Conservation (phyloP, 2,888 invertebrate genomes). For the Thelaira solivaga region DNA sequence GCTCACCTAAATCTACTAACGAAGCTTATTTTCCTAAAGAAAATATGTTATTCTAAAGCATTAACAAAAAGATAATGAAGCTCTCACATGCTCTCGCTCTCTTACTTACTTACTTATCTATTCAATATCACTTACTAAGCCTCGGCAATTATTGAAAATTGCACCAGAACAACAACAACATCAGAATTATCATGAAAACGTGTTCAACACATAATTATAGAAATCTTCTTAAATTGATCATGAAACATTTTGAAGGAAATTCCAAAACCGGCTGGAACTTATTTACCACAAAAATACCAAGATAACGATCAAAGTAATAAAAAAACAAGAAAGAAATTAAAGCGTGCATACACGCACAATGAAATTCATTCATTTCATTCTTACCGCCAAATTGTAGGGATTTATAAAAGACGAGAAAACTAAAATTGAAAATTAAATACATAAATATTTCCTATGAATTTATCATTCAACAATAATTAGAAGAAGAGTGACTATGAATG, state of each 20-base stretch:
- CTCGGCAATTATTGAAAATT: slow-evolving; percentile 11
- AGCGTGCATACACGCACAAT: not conserved
- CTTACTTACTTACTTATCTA: too few relatives aligned
- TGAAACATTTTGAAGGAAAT: slow-evolving; percentile 19
- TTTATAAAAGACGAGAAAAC: not conserved
- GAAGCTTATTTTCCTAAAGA: too few relatives aligned
- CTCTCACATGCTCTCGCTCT: too few relatives aligned
- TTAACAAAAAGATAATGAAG: too few relatives aligned
- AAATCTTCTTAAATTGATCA: slow-evolving; percentile 50
- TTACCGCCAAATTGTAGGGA: slow-evolving; percentile 31
- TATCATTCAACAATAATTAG: slow-evolving; percentile 36
- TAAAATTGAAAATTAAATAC: slow-evolving; percentile 29
- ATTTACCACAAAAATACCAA: not conserved
- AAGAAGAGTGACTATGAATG: not conserved
- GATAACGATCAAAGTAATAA: slow-evolving; percentile 4
- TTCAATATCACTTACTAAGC: slow-evolving; percentile 3
- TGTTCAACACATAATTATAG: slow-evolving; percentile 55
- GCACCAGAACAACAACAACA: not conserved
- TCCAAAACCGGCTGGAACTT: not conserved
- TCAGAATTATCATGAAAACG: slow-evolving; percentile 23
- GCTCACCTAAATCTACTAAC: too few relatives aligned
- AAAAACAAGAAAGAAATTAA: not conserved
- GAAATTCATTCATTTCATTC: not conserved
- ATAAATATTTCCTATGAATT: slow-evolving; percentile 50
- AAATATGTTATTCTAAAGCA: too few relatives aligned